Evolutionary conservation across 2,888 invertebrate species (phyloP), one percentile per base, ranked within the genome.

Genomic region (Dicycla oo): DNA sequence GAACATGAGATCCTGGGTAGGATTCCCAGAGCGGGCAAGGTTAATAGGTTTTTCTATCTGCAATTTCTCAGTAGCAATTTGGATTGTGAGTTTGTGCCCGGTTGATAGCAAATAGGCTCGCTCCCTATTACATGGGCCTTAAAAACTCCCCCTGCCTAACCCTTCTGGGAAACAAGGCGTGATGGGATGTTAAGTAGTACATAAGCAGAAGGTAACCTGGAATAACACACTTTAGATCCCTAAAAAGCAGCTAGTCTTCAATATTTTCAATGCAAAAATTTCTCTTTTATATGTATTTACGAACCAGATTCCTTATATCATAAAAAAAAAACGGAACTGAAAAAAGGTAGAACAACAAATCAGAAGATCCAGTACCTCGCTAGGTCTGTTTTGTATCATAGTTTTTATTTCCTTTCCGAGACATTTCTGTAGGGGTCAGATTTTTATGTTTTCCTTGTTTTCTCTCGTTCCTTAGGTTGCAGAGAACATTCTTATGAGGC

Each of bases 401-500:
- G 84, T 82, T 80, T 84, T 76, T 81, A 82, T 85, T 82, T 82
- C 69, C 26, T 69, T 73, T 66, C 75, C 76, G 63, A 49, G 49
- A 78, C 66, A 78, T 80, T 84, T 82, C 69, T 78, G 76, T 72
- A 73, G 71, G 77, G 84, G 86, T 83, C 84, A 81, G 73, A 83
- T 78, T 85, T 83, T 83, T 75, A 83, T 79, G 64, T 73, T 78
- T 85, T 76, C 73, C 80, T 75, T 85, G 75, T 78, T 82, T 84
- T 73, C 38, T 57, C 64, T 58, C 75, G 47, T 78, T 80, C 72
- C 66, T 66, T 69, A 76, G 69, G 73, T 75, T 61, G 67, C 75
- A 69, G 68, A 82, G 78, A 76, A 72, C 70, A 78, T 86, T 78
- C 75, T 84, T 76, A 78, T 79, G 82, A 79, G 72, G 82, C 84